phyloP scores from a whole-genome alignment of 1,140 invertebrate species.

The Drosophila oshimai region DNA sequence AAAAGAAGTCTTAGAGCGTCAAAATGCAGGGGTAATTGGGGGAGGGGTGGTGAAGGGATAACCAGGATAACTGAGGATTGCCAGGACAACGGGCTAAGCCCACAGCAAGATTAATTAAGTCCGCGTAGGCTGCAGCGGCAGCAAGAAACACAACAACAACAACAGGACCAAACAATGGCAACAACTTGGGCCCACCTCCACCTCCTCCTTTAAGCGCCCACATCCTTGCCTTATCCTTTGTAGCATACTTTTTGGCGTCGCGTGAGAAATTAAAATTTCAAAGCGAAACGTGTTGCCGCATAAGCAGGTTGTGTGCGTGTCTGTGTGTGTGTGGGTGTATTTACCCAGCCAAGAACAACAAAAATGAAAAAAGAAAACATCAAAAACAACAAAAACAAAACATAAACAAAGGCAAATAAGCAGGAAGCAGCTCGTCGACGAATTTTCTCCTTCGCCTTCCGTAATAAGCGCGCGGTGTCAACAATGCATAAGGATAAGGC shows the following conservation, averaged over 20 bases:
- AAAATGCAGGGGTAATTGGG: neutral
- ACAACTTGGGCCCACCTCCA: neutral
- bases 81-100: constrained; percentile 66
- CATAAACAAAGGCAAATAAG: constrained; percentile 67
- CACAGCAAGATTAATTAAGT: constrained; percentile 76
- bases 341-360: constrained; percentile 52
- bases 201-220: neutral
- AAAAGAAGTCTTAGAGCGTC: constrained; percentile 40
- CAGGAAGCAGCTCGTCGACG: constrained; percentile 45
- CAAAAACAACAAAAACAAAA: constrained; percentile 49
- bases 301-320: constrained; percentile 26
- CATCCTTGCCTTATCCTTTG: constrained; percentile 36
- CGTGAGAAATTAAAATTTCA: constrained; percentile 79
- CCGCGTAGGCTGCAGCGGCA: constrained; percentile 42
- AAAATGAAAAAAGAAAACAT: constrained; percentile 23
- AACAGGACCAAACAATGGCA: neutral
- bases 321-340: constrained; percentile 36
- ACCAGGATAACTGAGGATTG: constrained; percentile 37
- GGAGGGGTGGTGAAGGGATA: neutral
- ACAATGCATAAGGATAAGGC: constrained; percentile 54
- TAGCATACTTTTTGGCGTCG: constrained; percentile 66
- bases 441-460: constrained; percentile 9
- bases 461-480: constrained; percentile 61
- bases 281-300: constrained; percentile 59
- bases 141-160: constrained; percentile 23